A percentile compares a stretch with the other conserved stretches of the same genome.
These are phyloP conservation scores for Sebastolobus altivelis DNA, from an alignment of 2,797 vertebrate species.

Conservation along the genomic window DNA sequence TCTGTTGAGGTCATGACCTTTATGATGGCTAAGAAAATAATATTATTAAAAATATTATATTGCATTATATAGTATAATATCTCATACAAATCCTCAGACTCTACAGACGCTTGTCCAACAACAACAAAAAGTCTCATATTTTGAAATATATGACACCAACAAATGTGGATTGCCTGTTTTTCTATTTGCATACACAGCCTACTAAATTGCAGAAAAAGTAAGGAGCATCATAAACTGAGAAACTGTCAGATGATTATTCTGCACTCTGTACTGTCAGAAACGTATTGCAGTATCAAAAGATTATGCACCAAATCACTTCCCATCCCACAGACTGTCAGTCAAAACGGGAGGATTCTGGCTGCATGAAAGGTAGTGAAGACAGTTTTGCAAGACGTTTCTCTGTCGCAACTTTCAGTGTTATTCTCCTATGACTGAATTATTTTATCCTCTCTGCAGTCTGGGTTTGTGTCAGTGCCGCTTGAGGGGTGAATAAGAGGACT, in stretches of 20 bases:
- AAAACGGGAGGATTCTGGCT: neutral
- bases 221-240: neutral
- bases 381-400: conserved; percentile 1
- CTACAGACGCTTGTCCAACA: neutral
- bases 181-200: neutral
- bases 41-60: neutral
- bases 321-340: conserved; percentile 1
- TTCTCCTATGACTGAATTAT: neutral
- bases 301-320: neutral
- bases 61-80: neutral
- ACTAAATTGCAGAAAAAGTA: neutral
- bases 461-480: conserved; percentile 14
- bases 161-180: neutral
- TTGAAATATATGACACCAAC: neutral
- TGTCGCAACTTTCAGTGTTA: neutral
- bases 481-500: neutral
- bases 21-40: neutral
- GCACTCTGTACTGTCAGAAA: neutral
- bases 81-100: neutral
- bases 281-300: neutral
- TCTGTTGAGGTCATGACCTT: neutral
- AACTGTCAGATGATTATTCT: neutral
- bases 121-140: neutral
- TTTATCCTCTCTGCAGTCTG: neutral
- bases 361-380: neutral